These are phyloP conservation scores for Lepidotrigona ventralis DNA, from an alignment of 1,140 invertebrate genomes.

Conservation along the genomic window DNA sequence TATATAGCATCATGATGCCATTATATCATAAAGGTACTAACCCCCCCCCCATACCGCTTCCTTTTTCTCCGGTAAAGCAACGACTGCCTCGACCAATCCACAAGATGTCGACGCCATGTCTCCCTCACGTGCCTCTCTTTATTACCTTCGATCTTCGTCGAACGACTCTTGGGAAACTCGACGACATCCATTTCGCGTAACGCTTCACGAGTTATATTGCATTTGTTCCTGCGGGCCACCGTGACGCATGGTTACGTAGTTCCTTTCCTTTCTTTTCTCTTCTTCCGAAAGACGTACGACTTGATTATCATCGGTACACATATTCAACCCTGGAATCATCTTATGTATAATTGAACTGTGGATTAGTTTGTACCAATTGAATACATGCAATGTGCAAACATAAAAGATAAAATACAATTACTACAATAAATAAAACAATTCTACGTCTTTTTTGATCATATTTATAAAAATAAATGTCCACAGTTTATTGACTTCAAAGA, in stretches of 20 bases:
- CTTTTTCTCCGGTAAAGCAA: conserved; percentile 54
- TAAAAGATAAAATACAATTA: neutral
- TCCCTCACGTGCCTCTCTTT: conserved; percentile 60
- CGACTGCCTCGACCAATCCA: conserved; percentile 49
- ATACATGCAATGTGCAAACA: neutral
- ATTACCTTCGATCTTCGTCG: conserved; percentile 62
- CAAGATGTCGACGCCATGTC: conserved; percentile 65
- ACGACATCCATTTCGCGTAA: conserved; percentile 62
- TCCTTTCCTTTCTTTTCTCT: neutral
- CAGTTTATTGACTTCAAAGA: neutral
- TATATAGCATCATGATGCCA: conserved; percentile 53
- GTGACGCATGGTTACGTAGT: neutral
- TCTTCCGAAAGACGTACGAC: neutral
- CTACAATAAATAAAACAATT: neutral
- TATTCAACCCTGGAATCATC: neutral
- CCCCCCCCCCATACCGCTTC: conserved; percentile 57
- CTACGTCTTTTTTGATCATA: neutral
- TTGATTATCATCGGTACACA: conserved; percentile 3
- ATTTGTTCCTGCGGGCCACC: conserved; percentile 28
- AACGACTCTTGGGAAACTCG: conserved; percentile 55
- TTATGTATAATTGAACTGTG: neutral
- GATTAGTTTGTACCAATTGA: neutral
- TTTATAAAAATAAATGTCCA: neutral
- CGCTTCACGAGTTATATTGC: conserved; percentile 33
- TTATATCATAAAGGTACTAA: conserved; percentile 70